A percentile compares a stretch with the other conserved stretches of the same genome.
phyloP scores from a whole-genome alignment of 2,888 invertebrate species.

The Elmis aenea region DNA sequence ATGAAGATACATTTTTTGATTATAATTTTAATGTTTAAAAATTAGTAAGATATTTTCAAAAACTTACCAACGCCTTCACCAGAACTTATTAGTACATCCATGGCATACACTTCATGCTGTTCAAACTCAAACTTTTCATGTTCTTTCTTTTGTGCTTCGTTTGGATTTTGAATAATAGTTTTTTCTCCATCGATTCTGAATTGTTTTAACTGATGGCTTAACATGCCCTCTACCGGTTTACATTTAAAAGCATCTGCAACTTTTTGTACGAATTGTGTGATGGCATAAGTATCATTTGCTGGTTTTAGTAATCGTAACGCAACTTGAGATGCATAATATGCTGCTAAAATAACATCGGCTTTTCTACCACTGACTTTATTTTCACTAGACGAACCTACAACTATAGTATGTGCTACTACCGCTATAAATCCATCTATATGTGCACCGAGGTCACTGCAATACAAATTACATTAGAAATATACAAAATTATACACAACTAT shows the following conservation, averaged over 20 bases:
- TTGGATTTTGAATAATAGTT: constrained; percentile 95
- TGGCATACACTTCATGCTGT: constrained; percentile 95
- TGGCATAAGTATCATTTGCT: constrained; percentile 83
- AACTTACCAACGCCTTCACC: constrained; percentile 79
- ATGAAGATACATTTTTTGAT: background rate
- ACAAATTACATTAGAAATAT: background rate
- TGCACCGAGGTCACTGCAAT: constrained; percentile 87
- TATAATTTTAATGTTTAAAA: background rate
- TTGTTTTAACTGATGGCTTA: constrained; percentile 92
- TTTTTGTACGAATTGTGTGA: constrained; percentile 90
- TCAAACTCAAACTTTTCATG: constrained; percentile 96
- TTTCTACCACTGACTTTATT: constrained; percentile 77
- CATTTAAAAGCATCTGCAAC: constrained; percentile 90
- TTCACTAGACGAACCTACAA: constrained; percentile 73
- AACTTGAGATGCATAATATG: constrained; percentile 92
- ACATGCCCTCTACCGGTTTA: constrained; percentile 81
- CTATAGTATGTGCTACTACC: constrained; percentile 93
- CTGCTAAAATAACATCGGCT: constrained; percentile 93
- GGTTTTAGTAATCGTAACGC: constrained; percentile 89
- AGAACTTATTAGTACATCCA: constrained; percentile 95
- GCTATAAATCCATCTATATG: constrained; percentile 99
- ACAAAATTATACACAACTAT: no score
- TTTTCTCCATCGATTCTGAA: constrained; percentile 98
- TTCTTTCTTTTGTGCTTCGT: constrained; percentile 93
- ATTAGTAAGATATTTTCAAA: background rate